Conservation (phyloP, 2,888 invertebrate species). For the Marronus borbonicus region DNA sequence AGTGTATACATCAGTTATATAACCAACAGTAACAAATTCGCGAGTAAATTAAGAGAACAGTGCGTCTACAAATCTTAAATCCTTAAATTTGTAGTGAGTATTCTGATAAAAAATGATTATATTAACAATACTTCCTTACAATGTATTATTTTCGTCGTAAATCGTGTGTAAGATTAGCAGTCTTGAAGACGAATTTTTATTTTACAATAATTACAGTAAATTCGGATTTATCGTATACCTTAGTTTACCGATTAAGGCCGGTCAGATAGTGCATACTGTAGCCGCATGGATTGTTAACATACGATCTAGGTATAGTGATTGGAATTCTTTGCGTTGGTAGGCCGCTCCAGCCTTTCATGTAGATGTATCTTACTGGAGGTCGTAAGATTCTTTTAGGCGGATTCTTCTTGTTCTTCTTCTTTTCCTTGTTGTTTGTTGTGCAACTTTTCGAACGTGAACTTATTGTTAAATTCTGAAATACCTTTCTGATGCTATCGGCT, state of each 20-base stretch:
- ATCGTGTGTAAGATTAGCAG: constrained; percentile 39
- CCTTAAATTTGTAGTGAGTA: neutral
- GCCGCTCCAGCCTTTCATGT: constrained; percentile 86
- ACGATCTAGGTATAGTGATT: constrained; percentile 68
- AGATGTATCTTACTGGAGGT: constrained; percentile 85
- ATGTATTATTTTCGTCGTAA: constrained; percentile 18
- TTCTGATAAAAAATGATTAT: constrained; percentile 7
- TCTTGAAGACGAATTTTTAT: constrained; percentile 43
- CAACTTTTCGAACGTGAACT: constrained; percentile 77
- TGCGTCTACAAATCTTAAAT: constrained; percentile 9
- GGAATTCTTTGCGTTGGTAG: constrained; percentile 87
- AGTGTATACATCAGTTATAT: neutral
- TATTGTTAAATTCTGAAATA: constrained; percentile 80
- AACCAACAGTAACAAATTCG: neutral
- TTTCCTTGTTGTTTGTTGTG: constrained; percentile 67
- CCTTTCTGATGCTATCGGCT: constrained; percentile 79
- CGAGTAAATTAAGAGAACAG: neutral
- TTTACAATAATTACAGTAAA: constrained; percentile 26
- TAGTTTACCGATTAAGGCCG: constrained; percentile 64
- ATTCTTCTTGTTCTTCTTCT: constrained; percentile 71
- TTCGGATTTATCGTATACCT: constrained; percentile 14
- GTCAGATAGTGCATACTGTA: constrained; percentile 66
- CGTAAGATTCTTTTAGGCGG: constrained; percentile 84
- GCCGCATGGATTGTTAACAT: constrained; percentile 63
- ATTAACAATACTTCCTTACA: constrained; percentile 5